Conservation (phyloP, 2,888 invertebrate genomes). For the Alviniconcha strummeri region DNA sequence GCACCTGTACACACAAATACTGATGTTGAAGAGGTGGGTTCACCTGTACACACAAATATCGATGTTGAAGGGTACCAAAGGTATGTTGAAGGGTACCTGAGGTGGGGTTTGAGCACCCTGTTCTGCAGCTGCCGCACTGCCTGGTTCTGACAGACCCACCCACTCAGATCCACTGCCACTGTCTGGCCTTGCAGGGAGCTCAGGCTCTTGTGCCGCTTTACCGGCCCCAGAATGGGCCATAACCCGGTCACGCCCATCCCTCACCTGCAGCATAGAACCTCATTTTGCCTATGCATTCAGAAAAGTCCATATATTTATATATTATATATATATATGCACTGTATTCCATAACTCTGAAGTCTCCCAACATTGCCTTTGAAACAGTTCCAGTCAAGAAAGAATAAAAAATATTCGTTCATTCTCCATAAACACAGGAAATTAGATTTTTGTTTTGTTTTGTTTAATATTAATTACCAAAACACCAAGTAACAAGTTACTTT, state of each 20-base stretch:
- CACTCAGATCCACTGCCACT: slow-evolving; percentile 90
- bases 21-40: too few relatives aligned
- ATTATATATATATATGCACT: not conserved
- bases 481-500: too few relatives aligned
- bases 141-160: slow-evolving; percentile 93
- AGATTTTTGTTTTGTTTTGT: too few relatives aligned
- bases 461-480: too few relatives aligned
- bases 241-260: slow-evolving; percentile 91
- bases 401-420: too few relatives aligned
- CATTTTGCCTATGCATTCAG: not conserved
- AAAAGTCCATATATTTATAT: not conserved
- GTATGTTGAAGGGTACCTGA: slow-evolving; percentile 79
- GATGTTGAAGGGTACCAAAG: too few relatives aligned
- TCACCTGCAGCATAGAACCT: not conserved
- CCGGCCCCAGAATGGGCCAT: slow-evolving; percentile 87
- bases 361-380: too few relatives aligned
- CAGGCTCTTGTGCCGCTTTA: slow-evolving; percentile 85
- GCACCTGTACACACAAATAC: too few relatives aligned
- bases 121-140: slow-evolving; percentile 64
- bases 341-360: too few relatives aligned
- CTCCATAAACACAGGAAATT: too few relatives aligned
- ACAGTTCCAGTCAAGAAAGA: too few relatives aligned
- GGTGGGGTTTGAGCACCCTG: slow-evolving; percentile 80
- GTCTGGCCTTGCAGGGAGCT: slow-evolving; percentile 86
- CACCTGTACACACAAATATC: too few relatives aligned